A percentile compares a stretch with the other conserved stretches of the same genome.
Evolutionary conservation across 2,113 vertebrate species (phyloP).

Genomic region (Corynorhinus townsendii): DNA sequence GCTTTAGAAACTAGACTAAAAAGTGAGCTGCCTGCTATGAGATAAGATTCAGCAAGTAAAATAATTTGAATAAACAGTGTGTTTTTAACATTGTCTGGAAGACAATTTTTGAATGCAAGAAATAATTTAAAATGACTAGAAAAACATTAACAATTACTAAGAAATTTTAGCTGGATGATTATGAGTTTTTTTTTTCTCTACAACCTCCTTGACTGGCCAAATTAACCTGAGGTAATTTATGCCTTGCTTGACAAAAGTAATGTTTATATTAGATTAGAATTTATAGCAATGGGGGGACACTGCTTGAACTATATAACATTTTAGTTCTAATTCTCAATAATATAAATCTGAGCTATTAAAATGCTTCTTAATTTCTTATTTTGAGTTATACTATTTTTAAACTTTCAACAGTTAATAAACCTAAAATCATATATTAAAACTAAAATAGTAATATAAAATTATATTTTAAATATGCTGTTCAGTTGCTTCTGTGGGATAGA

Average conservation of each 20-base stretch:
- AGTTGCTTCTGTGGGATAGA: not conserved
- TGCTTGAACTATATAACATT: not conserved
- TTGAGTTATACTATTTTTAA: constrained; percentile 4
- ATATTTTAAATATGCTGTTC: not conserved
- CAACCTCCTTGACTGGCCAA: not conserved
- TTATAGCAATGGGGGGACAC: not conserved
- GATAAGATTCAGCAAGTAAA: not conserved
- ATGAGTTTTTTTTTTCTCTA: not conserved
- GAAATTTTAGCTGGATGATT: not conserved
- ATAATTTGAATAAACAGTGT: not conserved
- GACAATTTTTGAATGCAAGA: not conserved
- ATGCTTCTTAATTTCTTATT: constrained; percentile 28
- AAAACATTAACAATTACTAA: not conserved
- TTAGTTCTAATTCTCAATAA: not conserved
- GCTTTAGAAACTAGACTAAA: not conserved
- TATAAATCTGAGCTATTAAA: not conserved
- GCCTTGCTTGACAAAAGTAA: not conserved
- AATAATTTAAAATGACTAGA: not conserved
- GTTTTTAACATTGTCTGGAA: not conserved
- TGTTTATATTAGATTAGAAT: not conserved
- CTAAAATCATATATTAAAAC: constrained; percentile 2
- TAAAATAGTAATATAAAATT: not conserved
- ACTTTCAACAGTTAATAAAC: not conserved
- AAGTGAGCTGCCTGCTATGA: not conserved
- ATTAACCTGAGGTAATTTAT: not conserved